phyloP scores from a whole-genome alignment of 1,140 invertebrate genomes.

The Lamellibrachia luymesi region DNA sequence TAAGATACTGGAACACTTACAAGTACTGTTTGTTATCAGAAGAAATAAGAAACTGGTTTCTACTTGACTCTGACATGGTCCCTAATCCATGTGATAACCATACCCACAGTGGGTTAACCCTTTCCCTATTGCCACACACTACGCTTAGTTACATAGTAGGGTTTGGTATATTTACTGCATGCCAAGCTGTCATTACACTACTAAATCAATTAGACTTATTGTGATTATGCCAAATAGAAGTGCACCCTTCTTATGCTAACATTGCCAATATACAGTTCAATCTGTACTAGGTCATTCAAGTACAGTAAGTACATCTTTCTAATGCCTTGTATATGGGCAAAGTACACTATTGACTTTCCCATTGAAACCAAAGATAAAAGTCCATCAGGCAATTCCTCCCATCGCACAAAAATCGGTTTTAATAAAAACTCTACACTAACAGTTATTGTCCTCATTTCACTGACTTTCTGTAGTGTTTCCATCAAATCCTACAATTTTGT shows the following conservation, averaged over 20 bases:
- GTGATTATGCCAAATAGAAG: background rate
- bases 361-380: no score
- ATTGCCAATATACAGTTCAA: background rate
- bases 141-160: background rate
- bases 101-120: background rate
- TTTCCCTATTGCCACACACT: background rate
- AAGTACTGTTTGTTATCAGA: no score
- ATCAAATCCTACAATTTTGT: no score
- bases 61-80: background rate
- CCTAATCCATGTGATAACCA: background rate
- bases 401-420: no score
- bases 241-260: background rate
- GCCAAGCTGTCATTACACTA: background rate
- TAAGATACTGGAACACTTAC: no score
- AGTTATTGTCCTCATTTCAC: no score
- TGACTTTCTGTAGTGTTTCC: no score
- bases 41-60: background rate
- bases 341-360: no score
- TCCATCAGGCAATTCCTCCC: no score
- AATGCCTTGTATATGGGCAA: no score
- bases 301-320: no score
- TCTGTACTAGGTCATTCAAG: background rate
- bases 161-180: background rate
- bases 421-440: no score
- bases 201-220: constrained; percentile 1